Conservation (phyloP, 2,797 vertebrate species). For the Harpagifer antarcticus region DNA sequence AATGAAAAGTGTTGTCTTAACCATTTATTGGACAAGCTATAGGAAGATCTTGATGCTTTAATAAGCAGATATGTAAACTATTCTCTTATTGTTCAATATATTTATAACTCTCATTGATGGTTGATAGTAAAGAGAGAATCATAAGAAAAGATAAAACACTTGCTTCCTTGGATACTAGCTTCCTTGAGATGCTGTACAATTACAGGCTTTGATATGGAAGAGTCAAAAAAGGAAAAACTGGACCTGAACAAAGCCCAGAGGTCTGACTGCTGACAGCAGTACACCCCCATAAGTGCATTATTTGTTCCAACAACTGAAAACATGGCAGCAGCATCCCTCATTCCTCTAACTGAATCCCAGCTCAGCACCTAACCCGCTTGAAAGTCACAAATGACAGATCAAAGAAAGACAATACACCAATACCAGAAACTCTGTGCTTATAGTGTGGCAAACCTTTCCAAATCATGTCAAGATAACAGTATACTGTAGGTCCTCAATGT, state of each 20-base stretch:
- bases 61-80: not conserved
- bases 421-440: not conserved
- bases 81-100: not conserved
- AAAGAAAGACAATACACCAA: constrained; percentile 7
- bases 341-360: constrained; percentile 11
- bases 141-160: not conserved
- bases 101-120: not conserved
- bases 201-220: not conserved
- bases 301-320: constrained; percentile 25
- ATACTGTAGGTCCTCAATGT: too few species aligned
- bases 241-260: not conserved
- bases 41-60: not conserved
- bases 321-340: constrained; percentile 5
- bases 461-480: not conserved
- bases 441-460: not conserved
- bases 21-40: too few species aligned
- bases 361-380: not conserved
- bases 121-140: not conserved
- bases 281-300: not conserved
- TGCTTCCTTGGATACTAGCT: too few species aligned
- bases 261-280: not conserved
- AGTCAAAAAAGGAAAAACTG: not conserved
- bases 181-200: not conserved
- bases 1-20: constrained; percentile 1
- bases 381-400: not conserved